Conservation (phyloP, 1,140 invertebrate species). For the Cataglyphis hispanica region DNA sequence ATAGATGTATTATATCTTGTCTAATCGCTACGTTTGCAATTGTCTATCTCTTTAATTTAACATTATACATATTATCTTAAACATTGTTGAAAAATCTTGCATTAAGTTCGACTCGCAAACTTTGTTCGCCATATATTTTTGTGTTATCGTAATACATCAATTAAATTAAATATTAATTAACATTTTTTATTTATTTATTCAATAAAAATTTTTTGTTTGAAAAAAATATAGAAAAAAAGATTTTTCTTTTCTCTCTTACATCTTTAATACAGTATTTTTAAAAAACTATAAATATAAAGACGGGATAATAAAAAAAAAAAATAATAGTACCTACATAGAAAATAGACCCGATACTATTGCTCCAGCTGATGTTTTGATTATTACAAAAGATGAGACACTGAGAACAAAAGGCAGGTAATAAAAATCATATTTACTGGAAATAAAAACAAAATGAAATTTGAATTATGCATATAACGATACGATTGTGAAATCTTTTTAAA, state of each 20-base stretch:
- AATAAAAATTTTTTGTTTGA: too few relatives aligned
- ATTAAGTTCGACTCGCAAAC: not conserved
- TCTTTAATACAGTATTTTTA: not conserved
- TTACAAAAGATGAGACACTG: not conserved
- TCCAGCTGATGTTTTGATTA: not conserved
- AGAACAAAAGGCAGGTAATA: not conserved
- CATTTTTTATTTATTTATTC: too few relatives aligned
- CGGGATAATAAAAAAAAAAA: not conserved
- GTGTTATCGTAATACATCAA: too few relatives aligned
- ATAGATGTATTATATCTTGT: not conserved
- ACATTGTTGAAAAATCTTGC: not conserved
- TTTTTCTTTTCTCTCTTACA: not conserved
- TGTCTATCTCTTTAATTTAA: not conserved
- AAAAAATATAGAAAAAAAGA: not conserved
- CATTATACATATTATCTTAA: too few relatives aligned
- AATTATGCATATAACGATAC: not conserved
- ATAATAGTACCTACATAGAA: not conserved
- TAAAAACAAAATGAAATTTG: conserved; percentile 6
- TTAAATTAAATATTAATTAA: too few relatives aligned
- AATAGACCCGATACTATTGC: not conserved
- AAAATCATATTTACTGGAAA: not conserved
- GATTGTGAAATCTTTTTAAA: not conserved
- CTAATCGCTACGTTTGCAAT: not conserved
- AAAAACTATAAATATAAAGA: not conserved
- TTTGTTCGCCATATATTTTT: too few relatives aligned